Base-by-base conservation (phyloP, 2,797 vertebrate species). In the Danio choprae region DNA sequence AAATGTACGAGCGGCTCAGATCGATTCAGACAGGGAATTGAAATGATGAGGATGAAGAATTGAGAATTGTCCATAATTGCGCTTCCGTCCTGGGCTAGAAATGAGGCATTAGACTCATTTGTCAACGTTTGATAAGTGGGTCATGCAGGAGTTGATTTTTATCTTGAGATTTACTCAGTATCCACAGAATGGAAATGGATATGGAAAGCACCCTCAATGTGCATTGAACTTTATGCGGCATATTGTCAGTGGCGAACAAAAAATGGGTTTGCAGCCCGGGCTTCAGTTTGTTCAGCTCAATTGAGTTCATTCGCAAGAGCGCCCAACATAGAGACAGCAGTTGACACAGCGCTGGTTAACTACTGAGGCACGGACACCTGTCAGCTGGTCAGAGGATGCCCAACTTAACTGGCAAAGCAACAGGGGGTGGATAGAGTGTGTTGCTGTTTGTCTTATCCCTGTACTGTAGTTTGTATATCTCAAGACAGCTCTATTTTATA, bases 401-500 rank as follows among this genome's bases (percentile, higher is more conserved):
- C n/a, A 58, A 62, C 56, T 48, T 5, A 22, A 20, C 5, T 10
- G 40, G 50, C 15, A 15, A 8, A 44, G 5, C 41, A 12, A 44
- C 8, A 29, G 56, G 55, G 9, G 13, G n/a, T 78, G 64, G 65
- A 48, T 40, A 9, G 76, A 55, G 20, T 44, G 15, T 8, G 53
- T 22, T 58, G 50, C 69, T 79, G 77, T 62, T 71, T 70, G 44
- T 78, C 56, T 59, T 48, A 67, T 59, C 29, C 51, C 29, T 40
- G 11, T 10, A 43, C 10, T 60, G 53, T 68, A n/a, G 43, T 72
- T 63, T 74, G 62, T 62, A 60, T 29, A 84, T 81, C 41, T 38
- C 44, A 20, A 44, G 58, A 44, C n/a, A 20, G 55, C 81, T 73
- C 56, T 56, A 72, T 75, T 76, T 82, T 79, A n/a, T 89, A 89